phyloP scores from a whole-genome alignment of 2,797 vertebrate genomes.

The Kryptolebias ocellatus region DNA sequence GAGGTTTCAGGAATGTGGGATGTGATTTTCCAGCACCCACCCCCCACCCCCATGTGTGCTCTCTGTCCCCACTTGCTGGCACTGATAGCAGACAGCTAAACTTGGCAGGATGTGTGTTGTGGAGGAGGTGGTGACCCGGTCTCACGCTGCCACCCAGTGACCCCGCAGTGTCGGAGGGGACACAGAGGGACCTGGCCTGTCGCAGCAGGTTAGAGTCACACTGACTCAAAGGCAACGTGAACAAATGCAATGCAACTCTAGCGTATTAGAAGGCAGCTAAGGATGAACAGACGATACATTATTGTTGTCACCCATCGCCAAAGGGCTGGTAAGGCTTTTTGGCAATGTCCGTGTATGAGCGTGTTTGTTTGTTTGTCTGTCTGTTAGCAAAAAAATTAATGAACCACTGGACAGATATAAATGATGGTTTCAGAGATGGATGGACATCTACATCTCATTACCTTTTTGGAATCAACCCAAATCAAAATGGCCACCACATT shows the following conservation, averaged over 20 bases:
- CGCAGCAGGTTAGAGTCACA: slow-evolving; percentile 52
- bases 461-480: background rate
- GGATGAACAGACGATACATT: background rate
- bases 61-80: slow-evolving; percentile 65
- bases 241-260: slow-evolving; percentile 27
- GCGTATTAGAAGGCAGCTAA: slow-evolving; percentile 5
- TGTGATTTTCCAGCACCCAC: slow-evolving; percentile 45
- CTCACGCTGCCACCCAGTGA: slow-evolving; percentile 71
- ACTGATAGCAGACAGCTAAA: slow-evolving; percentile 82
- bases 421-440: background rate
- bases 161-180: slow-evolving; percentile 68
- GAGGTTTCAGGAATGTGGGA: slow-evolving; percentile 67
- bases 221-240: slow-evolving; percentile 54
- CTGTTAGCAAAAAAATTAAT: background rate
- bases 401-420: background rate
- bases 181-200: slow-evolving; percentile 51
- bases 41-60: slow-evolving; percentile 33
- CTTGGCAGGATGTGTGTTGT: slow-evolving; percentile 68
- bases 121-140: slow-evolving; percentile 50
- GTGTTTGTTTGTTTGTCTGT: background rate
- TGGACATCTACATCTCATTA: background rate
- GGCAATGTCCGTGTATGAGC: no score
- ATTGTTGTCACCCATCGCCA: no score
- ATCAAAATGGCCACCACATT: background rate
- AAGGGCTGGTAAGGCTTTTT: no score